Evolutionary conservation across 2,888 invertebrate species (phyloP), one percentile per base, ranked within the genome.

Genomic region (Diarsia mendica): DNA sequence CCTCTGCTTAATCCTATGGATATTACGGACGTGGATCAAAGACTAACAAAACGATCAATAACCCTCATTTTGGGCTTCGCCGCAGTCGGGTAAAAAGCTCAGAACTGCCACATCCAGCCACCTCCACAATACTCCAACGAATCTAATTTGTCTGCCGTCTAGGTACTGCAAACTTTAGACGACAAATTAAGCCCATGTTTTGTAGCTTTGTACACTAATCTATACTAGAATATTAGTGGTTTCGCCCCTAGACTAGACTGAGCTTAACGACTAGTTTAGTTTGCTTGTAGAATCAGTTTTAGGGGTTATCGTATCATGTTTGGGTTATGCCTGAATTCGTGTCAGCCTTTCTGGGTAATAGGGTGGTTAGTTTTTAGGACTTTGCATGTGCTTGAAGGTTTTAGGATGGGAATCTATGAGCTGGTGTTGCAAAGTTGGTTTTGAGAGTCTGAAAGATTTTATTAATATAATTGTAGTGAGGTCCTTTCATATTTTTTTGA

Each of bases 101-200:
- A 6, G 4, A 13, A 0, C 2, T 63, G 74, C 8, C 88, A 58
- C 72, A 67, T 90, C 89, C 33, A 89, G 88, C 33, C 11, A 28
- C 15, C 48, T 63, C 51, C 72, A 18, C 46, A 83, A 77, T 77
- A 82, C 77, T 84, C 85, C 88, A 49, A 72, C 13, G 23, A 55
- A 89, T 90, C 89, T 91, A 93, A 93, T 92, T 93, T 92, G 91
- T 93, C 90, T 91, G 79, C 89, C 85, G 88, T 89, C 87, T 90
- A 91, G 90, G 89, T 89, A 85, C 86, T 75, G 80, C 65, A 81
- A 85, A 88, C 84, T 85, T 93, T 90, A 87, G 87, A 89, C 89
- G 90, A 92, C 92, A 91, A 93, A 91, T 92, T 91, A 91, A 91
- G 90, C 90, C 86, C 89, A 89, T 93, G 93, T 92, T 92, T 92